Conservation (phyloP, 2,888 invertebrate genomes). For the Sicus ferrugineus region DNA sequence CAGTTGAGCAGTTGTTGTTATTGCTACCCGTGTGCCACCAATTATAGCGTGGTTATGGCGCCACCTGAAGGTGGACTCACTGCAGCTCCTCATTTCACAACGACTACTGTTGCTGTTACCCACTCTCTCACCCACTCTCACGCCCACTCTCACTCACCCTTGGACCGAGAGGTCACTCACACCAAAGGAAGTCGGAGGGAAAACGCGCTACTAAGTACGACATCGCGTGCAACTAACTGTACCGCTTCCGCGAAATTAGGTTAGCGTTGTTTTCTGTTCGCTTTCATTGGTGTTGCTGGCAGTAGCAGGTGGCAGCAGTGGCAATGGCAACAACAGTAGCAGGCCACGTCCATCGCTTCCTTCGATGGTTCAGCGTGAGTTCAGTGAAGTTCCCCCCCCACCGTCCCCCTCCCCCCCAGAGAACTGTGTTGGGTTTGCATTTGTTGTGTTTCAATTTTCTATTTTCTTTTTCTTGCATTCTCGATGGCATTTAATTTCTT, state of each 20-base stretch:
- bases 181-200: not conserved
- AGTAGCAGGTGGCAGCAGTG: not conserved
- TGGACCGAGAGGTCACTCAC: not conserved
- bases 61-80: not conserved
- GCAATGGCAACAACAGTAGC: not conserved
- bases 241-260: conserved; percentile 10
- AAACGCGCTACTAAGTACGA: not conserved
- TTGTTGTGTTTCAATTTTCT: too few species aligned
- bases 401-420: too few species aligned
- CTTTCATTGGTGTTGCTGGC: conserved; percentile 2
- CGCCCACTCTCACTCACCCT: not conserved
- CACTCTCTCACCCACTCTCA: not conserved
- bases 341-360: too few species aligned
- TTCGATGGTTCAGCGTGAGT: too few species aligned
- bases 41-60: not conserved
- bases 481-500: not conserved
- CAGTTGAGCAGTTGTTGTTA: not conserved
- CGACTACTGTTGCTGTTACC: not conserved
- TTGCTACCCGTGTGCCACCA: not conserved
- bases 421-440: too few species aligned
- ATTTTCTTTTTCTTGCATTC: too few species aligned
- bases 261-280: conserved; percentile 16
- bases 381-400: too few species aligned
- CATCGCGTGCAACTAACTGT: conserved; percentile 21
- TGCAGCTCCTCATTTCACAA: not conserved